phyloP scores from a whole-genome alignment of 37 sponge, comb jelly and placozoan genomes.

The Cliona cf. orientalis region DNA sequence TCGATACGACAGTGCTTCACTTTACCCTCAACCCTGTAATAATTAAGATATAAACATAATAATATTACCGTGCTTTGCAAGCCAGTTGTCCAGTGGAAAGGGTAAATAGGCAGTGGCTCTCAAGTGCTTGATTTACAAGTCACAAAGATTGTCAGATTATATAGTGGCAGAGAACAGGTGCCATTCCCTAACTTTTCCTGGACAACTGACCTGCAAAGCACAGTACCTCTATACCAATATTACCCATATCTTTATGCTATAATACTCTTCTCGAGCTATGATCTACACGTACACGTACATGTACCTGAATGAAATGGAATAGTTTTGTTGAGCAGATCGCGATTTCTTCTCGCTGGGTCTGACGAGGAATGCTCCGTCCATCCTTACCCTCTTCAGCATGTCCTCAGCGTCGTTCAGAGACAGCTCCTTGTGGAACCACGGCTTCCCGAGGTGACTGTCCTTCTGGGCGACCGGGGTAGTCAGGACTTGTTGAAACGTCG shows the following conservation, averaged over 20 bases:
- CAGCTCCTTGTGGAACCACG: slow-evolving; percentile 88
- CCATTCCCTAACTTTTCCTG: too few species aligned
- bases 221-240: neutral
- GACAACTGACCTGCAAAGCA: too few species aligned
- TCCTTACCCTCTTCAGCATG: slow-evolving; percentile 88
- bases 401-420: slow-evolving; percentile 84
- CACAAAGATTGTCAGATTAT: too few species aligned
- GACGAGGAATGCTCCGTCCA: slow-evolving; percentile 97
- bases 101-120: too few species aligned
- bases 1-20: slow-evolving; percentile 90
- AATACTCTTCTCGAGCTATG: too few species aligned
- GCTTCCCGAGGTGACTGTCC: slow-evolving; percentile 65
- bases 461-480: slow-evolving; percentile 67
- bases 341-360: slow-evolving; percentile 62
- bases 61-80: too few species aligned
- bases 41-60: too few species aligned
- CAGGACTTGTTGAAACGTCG: slow-evolving; percentile 85
- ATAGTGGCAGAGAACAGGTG: too few species aligned
- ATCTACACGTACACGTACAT: too few species aligned
- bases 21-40: slow-evolving; percentile 81
- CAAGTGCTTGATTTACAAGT: too few species aligned
- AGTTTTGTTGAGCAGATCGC: slow-evolving; percentile 19
- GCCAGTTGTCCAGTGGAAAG: too few species aligned
- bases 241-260: neutral
- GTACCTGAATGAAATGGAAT: slow-evolving; percentile 93